A percentile compares a stretch with the other conserved stretches of the same genome.
Evolutionary conservation across 2,888 invertebrate species (phyloP).

Genomic region (Dolichopus griseipennis): DNA sequence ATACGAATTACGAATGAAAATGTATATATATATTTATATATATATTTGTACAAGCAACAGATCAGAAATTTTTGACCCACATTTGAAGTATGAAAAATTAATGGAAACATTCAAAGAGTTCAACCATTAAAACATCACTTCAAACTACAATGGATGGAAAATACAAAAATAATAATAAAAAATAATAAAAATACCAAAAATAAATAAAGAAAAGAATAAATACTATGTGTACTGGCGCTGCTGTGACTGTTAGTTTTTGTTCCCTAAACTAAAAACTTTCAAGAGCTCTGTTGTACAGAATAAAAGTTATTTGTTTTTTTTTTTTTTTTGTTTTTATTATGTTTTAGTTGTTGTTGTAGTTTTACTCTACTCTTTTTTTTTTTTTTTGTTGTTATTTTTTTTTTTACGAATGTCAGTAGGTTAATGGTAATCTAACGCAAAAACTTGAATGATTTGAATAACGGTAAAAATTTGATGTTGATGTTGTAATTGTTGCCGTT

Average conservation of each 20-base stretch:
- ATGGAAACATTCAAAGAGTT: conserved; percentile 3
- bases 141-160: background rate
- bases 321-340: background rate
- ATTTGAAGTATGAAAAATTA: background rate
- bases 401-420: background rate
- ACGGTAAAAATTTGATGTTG: background rate
- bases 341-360: no score
- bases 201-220: background rate
- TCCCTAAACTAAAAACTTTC: background rate
- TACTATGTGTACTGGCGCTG: background rate
- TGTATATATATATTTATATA: background rate
- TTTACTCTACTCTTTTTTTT: no score
- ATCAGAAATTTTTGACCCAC: background rate
- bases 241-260: background rate
- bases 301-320: background rate
- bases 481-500: background rate
- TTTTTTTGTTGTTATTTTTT: background rate
- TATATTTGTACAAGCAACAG: background rate
- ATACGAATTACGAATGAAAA: no score
- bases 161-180: background rate
- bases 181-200: background rate
- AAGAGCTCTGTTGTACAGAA: background rate
- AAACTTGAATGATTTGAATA: background rate
- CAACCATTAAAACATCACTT: background rate
- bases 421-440: background rate